Conservation (phyloP, 2,113 vertebrate species). For the crab-eating macaque (Macaca fascicularis) region T2T-MFA8v1.1 NC_088375.1:63979001-63979500, state of each 20-base stretch:
- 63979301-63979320: slow-evolving; percentile 27
- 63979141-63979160: not conserved
- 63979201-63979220: not conserved
- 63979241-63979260: accelerated
- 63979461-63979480: not conserved
- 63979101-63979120: not conserved
- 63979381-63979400: not conserved
- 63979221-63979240: not conserved
- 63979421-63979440: not conserved
- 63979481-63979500: not conserved
- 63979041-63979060: not conserved
- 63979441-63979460: not conserved
- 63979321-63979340: slow-evolving; percentile 45
- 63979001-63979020: not conserved
- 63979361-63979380: not conserved
- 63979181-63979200: slow-evolving; percentile 54
- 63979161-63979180: slow-evolving; percentile 84
- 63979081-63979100: not conserved
- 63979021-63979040: not conserved
- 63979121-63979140: not conserved
- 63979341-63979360: slow-evolving; percentile 40
- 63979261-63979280: not conserved
- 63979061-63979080: accelerated
- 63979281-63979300: not conserved
- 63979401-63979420: not conserved